phyloP scores from a whole-genome alignment of 2,888 invertebrate genomes.

The Stramonita haemastoma region DNA sequence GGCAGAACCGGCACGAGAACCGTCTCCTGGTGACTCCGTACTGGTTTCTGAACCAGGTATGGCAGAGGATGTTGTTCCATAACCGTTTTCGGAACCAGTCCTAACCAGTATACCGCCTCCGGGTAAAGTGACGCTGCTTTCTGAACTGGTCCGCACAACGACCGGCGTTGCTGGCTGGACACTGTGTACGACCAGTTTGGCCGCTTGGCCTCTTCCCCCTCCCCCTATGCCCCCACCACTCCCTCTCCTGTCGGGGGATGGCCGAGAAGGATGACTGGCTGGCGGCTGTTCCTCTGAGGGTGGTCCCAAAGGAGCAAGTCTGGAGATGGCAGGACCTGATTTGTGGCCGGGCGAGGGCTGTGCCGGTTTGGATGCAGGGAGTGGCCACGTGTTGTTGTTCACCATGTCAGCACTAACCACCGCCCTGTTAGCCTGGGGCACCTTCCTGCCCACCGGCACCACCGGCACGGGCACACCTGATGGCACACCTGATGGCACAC shows the following conservation, averaged over 20 bases:
- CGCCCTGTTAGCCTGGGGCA: not conserved
- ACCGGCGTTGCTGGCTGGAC: conserved; percentile 15
- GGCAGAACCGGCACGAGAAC: not conserved
- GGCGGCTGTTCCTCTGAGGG: not conserved
- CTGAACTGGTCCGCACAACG: not conserved
- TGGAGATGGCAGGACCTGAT: not conserved
- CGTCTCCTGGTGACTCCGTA: not conserved
- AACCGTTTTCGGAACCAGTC: not conserved
- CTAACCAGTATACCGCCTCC: not conserved
- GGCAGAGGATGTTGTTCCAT: not conserved
- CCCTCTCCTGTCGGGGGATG: not conserved
- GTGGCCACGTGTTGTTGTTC: not conserved
- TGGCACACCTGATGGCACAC: not conserved
- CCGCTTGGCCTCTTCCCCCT: not conserved
- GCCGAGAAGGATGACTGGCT: not conserved
- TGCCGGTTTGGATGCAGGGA: not conserved
- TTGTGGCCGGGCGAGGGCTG: not conserved
- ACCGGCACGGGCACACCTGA: not conserved
- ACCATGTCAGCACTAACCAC: not conserved
- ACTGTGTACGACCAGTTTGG: not conserved
- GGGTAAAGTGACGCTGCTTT: not conserved
- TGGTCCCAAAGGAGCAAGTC: not conserved
- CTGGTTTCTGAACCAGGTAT: not conserved
- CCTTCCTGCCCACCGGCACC: conserved; percentile 5
- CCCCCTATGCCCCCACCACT: not conserved